phyloP scores from a whole-genome alignment of 2,113 vertebrate genomes.

The Chaenocephalus aceratus region DNA sequence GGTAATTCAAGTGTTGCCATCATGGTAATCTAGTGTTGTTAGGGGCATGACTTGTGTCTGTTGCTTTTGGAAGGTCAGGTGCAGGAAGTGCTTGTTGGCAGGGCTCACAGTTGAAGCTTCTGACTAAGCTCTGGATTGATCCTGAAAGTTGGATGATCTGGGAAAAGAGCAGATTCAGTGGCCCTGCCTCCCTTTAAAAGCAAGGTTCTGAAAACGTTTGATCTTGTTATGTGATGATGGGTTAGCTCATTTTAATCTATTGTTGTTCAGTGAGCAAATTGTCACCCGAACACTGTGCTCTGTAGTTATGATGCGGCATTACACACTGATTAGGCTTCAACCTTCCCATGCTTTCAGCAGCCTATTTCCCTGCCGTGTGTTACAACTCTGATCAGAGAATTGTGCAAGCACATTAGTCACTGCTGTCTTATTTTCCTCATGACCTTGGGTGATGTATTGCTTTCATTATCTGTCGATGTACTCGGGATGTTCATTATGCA shows the following conservation, averaged over 20 bases:
- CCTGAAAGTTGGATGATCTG: constrained; percentile 41
- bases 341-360: constrained; percentile 53
- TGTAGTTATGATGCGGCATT: constrained; percentile 46
- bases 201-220: constrained; percentile 29
- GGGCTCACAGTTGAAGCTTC: background rate
- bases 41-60: background rate
- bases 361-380: constrained; percentile 62
- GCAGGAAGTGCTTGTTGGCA: background rate
- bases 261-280: constrained; percentile 28
- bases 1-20: background rate
- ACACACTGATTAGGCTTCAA: constrained; percentile 62
- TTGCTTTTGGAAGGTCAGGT: background rate
- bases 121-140: constrained; percentile 54
- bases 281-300: constrained; percentile 16
- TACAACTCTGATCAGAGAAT: constrained; percentile 68
- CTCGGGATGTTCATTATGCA: constrained; percentile 76
- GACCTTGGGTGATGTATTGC: constrained; percentile 82
- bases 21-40: background rate
- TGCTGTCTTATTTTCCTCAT: constrained; percentile 71
- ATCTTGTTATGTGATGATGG: constrained; percentile 28
- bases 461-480: constrained; percentile 79
- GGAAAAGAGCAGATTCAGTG: constrained; percentile 25
- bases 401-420: constrained; percentile 77
- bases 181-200: constrained; percentile 25
- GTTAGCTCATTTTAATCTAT: constrained; percentile 38